These are phyloP conservation scores for Brachypteracias leptosomus DNA, from an alignment of 2,113 vertebrate species.

Conservation along the genomic window DNA sequence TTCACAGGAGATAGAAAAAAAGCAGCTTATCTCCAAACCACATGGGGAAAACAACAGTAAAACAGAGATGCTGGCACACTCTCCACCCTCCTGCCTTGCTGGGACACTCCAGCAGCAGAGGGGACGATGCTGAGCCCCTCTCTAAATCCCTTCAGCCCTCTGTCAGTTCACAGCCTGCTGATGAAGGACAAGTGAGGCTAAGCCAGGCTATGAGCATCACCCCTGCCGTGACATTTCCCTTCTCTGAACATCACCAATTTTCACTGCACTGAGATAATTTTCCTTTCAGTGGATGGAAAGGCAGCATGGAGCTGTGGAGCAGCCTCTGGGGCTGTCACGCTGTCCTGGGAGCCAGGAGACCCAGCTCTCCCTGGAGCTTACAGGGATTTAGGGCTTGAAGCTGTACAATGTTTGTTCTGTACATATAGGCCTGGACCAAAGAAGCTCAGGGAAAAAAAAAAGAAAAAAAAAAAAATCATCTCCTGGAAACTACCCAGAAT, in stretches of 20 bases:
- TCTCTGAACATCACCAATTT: accelerated
- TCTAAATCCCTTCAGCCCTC: neutral
- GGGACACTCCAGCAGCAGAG: neutral
- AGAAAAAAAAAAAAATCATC: neutral
- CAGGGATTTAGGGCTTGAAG: neutral
- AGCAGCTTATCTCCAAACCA: neutral
- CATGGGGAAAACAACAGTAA: neutral
- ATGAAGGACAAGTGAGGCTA: neutral
- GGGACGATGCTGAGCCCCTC: neutral
- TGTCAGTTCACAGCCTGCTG: neutral
- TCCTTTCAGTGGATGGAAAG: neutral
- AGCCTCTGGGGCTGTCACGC: neutral
- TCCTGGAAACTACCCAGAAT: constrained; percentile 48
- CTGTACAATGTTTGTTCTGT: neutral
- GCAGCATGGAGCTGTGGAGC: neutral
- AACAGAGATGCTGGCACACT: neutral
- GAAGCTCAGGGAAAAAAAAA: neutral
- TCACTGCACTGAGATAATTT: neutral
- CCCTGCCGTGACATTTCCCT: neutral
- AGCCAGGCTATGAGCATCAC: neutral
- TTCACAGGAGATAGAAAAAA: neutral
- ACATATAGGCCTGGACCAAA: neutral
- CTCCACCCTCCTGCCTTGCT: neutral
- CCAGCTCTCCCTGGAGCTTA: neutral
- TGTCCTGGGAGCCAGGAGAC: neutral